Percentiles rank a stretch among this genome's conserved stretches.
Conservation (phyloP, 2,888 invertebrate genomes). For the Lamproptera curius region DNA sequence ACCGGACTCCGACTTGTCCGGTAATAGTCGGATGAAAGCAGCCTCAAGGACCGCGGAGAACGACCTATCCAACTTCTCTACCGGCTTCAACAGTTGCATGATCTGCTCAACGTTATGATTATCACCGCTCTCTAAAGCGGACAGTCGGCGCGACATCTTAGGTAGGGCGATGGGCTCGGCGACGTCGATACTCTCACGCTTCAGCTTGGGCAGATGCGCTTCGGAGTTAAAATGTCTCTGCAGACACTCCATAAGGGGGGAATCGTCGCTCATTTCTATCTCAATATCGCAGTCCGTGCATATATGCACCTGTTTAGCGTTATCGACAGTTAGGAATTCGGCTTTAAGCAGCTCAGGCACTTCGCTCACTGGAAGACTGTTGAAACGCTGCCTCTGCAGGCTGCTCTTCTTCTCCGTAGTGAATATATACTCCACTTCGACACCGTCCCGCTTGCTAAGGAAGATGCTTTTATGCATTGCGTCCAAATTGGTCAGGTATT, state of each 20-base stretch:
- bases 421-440: constrained; percentile 69
- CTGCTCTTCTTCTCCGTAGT: constrained; percentile 69
- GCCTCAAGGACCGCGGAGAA: constrained; percentile 54
- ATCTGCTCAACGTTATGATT: constrained; percentile 49
- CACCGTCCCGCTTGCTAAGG: constrained; percentile 53
- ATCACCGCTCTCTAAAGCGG: constrained; percentile 59
- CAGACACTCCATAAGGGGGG: constrained; percentile 65
- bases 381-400: constrained; percentile 64
- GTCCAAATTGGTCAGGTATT: constrained; percentile 52
- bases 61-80: constrained; percentile 54
- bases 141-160: constrained; percentile 64
- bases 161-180: constrained; percentile 63
- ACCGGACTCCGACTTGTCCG: constrained; percentile 64
- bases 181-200: constrained; percentile 65
- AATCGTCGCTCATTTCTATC: constrained; percentile 64
- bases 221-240: constrained; percentile 65
- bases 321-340: constrained; percentile 50
- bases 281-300: constrained; percentile 68
- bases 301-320: constrained; percentile 65
- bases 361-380: constrained; percentile 67
- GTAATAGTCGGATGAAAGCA: constrained; percentile 52
- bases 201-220: constrained; percentile 58
- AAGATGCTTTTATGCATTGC: constrained; percentile 55
- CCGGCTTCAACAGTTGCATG: constrained; percentile 45
- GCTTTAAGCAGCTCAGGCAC: constrained; percentile 65